phyloP scores from a whole-genome alignment of 2,113 vertebrate species.

The zebrafish (Danio rerio) region GRCz12tu NC_133194.1:5652001-5652500 shows the following conservation, averaged over 20 bases:
- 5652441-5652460: no score
- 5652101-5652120: neutral
- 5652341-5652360: no score
- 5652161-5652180: neutral
- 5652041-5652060: neutral
- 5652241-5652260: neutral
- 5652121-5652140: neutral
- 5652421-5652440: no score
- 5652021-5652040: neutral
- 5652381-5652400: no score
- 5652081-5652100: neutral
- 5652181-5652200: neutral
- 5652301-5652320: no score
- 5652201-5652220: neutral
- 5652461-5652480: no score
- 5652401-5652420: no score
- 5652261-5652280: neutral
- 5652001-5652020: neutral
- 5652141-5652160: neutral
- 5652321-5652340: no score
- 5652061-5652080: neutral
- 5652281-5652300: neutral
- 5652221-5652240: neutral
- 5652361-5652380: no score
- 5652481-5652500: no score